Conservation (phyloP, 2,113 vertebrate genomes). For the Chaenogobius annularis region DNA sequence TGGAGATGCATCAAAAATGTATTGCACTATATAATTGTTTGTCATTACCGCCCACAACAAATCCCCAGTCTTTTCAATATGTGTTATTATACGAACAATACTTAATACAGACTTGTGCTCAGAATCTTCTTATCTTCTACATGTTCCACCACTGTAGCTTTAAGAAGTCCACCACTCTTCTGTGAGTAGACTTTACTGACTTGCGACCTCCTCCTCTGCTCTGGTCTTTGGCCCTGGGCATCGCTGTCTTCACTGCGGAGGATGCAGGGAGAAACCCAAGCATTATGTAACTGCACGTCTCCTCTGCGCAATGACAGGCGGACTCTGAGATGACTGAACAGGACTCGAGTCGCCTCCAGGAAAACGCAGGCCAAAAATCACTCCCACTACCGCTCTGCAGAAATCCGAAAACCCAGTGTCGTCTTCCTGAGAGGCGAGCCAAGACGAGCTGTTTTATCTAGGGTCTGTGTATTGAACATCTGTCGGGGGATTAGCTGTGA, state of each 20-base stretch:
- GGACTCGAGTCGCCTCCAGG: constrained; percentile 62
- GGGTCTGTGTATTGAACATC: constrained; percentile 54
- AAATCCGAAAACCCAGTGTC: constrained; percentile 8
- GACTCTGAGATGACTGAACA: constrained; percentile 61
- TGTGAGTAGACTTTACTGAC: neutral
- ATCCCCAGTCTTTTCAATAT: no score
- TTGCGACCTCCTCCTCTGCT: constrained; percentile 7
- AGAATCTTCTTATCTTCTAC: no score
- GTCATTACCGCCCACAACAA: no score
- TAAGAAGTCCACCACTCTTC: neutral
- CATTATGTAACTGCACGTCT: constrained; percentile 59
- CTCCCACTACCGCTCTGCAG: constrained; percentile 21
- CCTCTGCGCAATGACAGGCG: constrained; percentile 57
- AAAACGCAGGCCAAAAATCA: constrained; percentile 34
- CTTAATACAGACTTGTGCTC: no score
- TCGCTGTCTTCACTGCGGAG: constrained; percentile 32
- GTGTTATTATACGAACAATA: no score
- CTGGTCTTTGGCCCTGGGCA: constrained; percentile 23
- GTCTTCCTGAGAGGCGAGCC: constrained; percentile 35
- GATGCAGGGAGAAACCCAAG: constrained; percentile 30
- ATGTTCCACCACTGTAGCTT: no score
- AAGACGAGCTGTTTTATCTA: constrained; percentile 38
- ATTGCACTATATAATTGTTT: no score
- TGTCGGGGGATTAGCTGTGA: constrained; percentile 66
- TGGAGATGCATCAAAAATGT: no score